Percentiles rank a stretch among this genome's conserved stretches.
Evolutionary conservation across 2,888 invertebrate genomes (phyloP).

Genomic region (Epirrita christyi): DNA sequence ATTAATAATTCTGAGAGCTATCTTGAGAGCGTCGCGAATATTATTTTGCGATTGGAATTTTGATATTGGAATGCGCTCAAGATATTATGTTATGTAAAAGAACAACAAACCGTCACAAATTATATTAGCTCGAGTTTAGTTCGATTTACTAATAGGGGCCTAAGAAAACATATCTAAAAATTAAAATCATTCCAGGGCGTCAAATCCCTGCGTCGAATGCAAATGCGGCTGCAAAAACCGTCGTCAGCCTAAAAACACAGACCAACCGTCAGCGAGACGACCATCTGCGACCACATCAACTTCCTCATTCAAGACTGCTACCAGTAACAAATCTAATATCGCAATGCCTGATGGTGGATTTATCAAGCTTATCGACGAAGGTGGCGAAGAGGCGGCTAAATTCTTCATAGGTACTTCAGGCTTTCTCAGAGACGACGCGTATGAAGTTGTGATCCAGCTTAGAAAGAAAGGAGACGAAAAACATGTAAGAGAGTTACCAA

Average conservation of each 20-base stretch:
- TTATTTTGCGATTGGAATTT: too few species aligned
- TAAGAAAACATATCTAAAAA: background rate
- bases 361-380: constrained; percentile 63
- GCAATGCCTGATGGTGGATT: constrained; percentile 51
- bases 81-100: too few species aligned
- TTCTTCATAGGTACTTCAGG: constrained; percentile 73
- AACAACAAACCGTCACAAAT: background rate
- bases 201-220: constrained; percentile 9
- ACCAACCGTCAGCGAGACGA: constrained; percentile 3
- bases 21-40: too few species aligned
- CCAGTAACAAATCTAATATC: constrained; percentile 47
- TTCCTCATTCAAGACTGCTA: constrained; percentile 59
- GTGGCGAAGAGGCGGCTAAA: constrained; percentile 63
- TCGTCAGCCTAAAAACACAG: background rate
- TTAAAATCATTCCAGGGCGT: constrained; percentile 2
- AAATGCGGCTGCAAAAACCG: constrained; percentile 22
- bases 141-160: too few species aligned
- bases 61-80: too few species aligned
- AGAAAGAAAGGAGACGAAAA: constrained; percentile 62
- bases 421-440: constrained; percentile 67
- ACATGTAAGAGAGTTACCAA: constrained; percentile 28
- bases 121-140: too few species aligned
- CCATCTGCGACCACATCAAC: constrained; percentile 56
- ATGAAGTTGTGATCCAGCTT: constrained; percentile 76
- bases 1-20: too few species aligned